Base-by-base conservation (phyloP, 1,140 invertebrate species). In the Drosophila triauraria region DNA sequence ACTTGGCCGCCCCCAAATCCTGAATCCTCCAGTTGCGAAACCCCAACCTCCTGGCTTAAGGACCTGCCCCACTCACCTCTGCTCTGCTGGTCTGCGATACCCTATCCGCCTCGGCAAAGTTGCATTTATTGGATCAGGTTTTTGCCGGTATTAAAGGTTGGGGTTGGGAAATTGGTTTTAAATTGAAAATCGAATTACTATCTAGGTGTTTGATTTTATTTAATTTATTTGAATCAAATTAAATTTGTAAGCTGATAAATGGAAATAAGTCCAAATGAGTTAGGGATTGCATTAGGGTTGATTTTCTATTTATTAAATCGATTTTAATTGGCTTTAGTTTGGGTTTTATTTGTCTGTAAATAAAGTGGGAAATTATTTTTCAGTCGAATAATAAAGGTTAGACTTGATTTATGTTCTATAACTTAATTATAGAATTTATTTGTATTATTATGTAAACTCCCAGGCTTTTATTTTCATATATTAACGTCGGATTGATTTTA, bases 11-110 rank as follows among this genome's bases (percentile, higher is more conserved):
- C 23, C 35, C 27, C 7, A 43, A 64, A 27, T 35, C 65, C 46
- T 27, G 38, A 68, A 60, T 62, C 43, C 60, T 54, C 60, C 20
- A 54, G 51, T 13, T 54, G 17, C 51, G 32, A 27, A 25, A 0
- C 15, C 46, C 61, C 47, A 15, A 70, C 48, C 47, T 44, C 47
- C 63, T 40, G 63, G 48, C 63, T 70, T 68, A 70, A 70, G 67
- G 63, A 43, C 61, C 32, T 40, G 32, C 17, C 30, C 47, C 3
- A 67, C 40, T 30, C 48, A 53, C 67, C 47, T 56, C 23, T 35
- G 50, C 23, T 20, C 23, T 20, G 12, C 48, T 51, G 46, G 35
- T 53, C 47, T 50, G 53, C 23, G 15, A 68, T 70, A 70, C 67
- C 40, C 67, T 70, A 53, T 61, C 57, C 63, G 13, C 12, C n/a